Base-by-base conservation (phyloP, 2,113 vertebrate genomes). In the Lepus americanus region DNA sequence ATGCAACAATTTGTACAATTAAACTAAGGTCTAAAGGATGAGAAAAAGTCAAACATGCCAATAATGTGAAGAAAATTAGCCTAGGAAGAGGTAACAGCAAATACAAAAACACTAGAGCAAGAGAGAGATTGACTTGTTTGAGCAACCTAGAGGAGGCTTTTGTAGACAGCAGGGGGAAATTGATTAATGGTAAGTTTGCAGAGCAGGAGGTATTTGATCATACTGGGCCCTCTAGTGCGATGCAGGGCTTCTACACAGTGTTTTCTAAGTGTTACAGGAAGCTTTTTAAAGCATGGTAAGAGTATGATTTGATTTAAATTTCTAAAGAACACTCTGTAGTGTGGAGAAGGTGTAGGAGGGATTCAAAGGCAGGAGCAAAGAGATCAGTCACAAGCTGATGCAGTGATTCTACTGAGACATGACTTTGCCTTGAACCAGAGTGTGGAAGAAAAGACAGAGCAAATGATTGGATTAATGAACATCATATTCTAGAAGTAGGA, bases 391-490 rank as follows among this genome's bases (percentile, higher is more conserved):
- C 55, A 69, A 36, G 29, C 7, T 23, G 74, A 36, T 25, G 2
- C 20, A 79, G 4, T 51, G 51, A 72, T 94, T 89, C 49, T 92
- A 55, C 23, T 73, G n/a, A 85, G 33, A 39, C 4, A 25, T 79
- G 9, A 44, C 73, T 78, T 78, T 95, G 27, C 36, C 80, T 64
- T 92, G 61, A 77, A 20, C 27, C 36, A 64, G 36, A 51, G 53
- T 84, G 25, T 84, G 66, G 59, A 55, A 95, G 78, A 63, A n/a
- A 88, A 88, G 74, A 29, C 16, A 64, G 39, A 89, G 70, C 44
- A 74, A 87, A 77, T 25, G 10, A 27, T 29, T 51, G 23, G 36
- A 53, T 72, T 78, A 22, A 9, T 67, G 53, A 78, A 72, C 6
- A 44, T 59, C 12, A 49, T 70, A 51, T 59, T 55, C 51, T 55